Base-by-base conservation (phyloP, 2,113 vertebrate genomes). In the Sapajus apella region DNA sequence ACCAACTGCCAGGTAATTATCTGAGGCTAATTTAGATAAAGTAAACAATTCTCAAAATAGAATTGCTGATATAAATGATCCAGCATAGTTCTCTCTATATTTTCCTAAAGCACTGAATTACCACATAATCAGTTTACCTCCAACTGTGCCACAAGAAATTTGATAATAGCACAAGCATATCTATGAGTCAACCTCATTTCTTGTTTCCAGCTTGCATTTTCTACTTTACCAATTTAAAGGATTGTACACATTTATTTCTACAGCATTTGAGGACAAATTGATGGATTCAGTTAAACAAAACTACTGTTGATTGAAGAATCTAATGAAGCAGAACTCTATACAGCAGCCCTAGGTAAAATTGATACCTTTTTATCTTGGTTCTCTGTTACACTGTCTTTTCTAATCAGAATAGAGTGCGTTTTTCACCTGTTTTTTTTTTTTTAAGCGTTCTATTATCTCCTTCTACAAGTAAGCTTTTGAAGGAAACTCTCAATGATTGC, bases 391-490 rank as follows among this genome's bases (percentile, higher is more conserved):
- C 1, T 55, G 25, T n/a, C 72, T 70, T 50, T 80, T 64, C 61
- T 40, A 25, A 50, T 88, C n/a, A 64, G 61, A 90, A 40, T 23
- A 68, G 27, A 88, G 58, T 77, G 13, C 17, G 18, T 79, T 96
- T 87, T 94, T 25, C 40, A 64, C 14, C 45, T 79, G 10, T 80
- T 89, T 86, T 84, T 80, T 89, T 86, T 84, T 84, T 75, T 96
- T 79, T 68, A 92, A 93, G 58, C 87, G 66, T 23, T 23, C 47
- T 75, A 92, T 91, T 95, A 94, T 93, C 81, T 87, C 61, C 93
- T 80, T 90, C 91, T 93, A 56, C 43, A n/a, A 17, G 73, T 72
- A 84, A 82, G 30, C 85, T 81, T 97, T 97, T 66, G 50, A 95
- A 97, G 47, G 66, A 3, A 94, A 73, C 80, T 87, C n/a, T 94